Percentiles rank a stretch among this genome's conserved stretches.
These are phyloP conservation scores for Drosophila ercepeae DNA, from an alignment of 1,140 invertebrate species.

Conservation along the genomic window DNA sequence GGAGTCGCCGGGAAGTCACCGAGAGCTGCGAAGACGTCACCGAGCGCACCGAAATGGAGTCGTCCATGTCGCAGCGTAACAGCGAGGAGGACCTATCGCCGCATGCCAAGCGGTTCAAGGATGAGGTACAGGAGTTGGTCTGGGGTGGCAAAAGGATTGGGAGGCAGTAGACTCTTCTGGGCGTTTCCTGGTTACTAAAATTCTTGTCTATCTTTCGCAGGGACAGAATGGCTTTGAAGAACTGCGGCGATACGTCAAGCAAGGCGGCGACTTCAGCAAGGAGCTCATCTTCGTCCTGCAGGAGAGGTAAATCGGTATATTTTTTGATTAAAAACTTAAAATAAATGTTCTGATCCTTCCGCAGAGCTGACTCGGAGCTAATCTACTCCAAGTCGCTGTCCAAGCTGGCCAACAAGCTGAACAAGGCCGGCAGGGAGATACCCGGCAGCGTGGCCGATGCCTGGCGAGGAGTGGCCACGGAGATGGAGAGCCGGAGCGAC, in stretches of 20 bases:
- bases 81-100: constrained; percentile 72
- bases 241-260: constrained; percentile 94
- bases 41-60: constrained; percentile 56
- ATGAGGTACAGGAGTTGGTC: constrained; percentile 66
- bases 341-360: not conserved
- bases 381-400: constrained; percentile 95
- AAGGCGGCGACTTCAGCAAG: constrained; percentile 97
- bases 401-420: constrained; percentile 93
- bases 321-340: not conserved
- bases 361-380: constrained; percentile 93
- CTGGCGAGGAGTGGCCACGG: constrained; percentile 94
- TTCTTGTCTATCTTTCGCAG: constrained; percentile 85
- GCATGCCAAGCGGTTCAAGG: constrained; percentile 70
- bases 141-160: not conserved
- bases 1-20: constrained; percentile 44
- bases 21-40: constrained; percentile 69
- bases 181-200: not conserved
- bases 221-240: constrained; percentile 97
- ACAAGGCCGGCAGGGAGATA: constrained; percentile 91
- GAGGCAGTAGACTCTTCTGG: not conserved
- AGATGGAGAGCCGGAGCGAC: constrained; percentile 95
- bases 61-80: constrained; percentile 49
- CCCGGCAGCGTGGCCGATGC: constrained; percentile 93
- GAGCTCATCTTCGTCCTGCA: constrained; percentile 94
- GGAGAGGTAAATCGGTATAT: constrained; percentile 89